Evolutionary conservation across 1,140 invertebrate species (phyloP), one percentile per base, ranked within the genome.

Genomic region (Saccostrea echinata): DNA sequence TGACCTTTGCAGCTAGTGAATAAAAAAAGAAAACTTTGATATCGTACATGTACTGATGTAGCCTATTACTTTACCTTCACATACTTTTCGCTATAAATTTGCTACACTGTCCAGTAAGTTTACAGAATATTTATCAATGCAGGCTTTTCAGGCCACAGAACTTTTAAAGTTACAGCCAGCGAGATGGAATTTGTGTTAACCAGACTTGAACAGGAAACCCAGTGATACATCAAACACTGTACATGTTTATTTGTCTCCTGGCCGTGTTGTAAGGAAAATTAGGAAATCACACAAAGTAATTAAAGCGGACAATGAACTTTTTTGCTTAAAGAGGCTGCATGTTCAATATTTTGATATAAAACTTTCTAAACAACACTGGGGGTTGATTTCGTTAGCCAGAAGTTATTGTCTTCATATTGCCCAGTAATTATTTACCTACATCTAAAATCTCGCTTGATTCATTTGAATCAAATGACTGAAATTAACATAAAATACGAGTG

Each of bases 261-360:
- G 24, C 68, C 13, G 33, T 76, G 68, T 76, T 30, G 13, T 61
- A 27, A 76, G n/a, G n/a, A n/a, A n/a, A n/a, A n/a, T n/a, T n/a
- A n/a, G n/a, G n/a, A 30, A 76, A 33, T 27, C 18, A 12, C 13
- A 30, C 16, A 33, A 30, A 76, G 27, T 16, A 61, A 61, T n/a
- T 33, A 33, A 33, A 76, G 24, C 68, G 68, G 68, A 33, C 68
- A 30, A 76, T 76, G 68, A 76, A 33, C 68, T 55, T 76, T 61
- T 30, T 30, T 3, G 68, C 33, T 33, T 33, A 27, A 76, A 30
- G 68, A 76, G 27, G 27, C 24, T 76, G 27, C 68, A 18, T 33
- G 9, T 76, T 76, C 16, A 27, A 76, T 18, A 61, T 61, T 61
- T 61, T 61, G 55, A 61, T 18, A 61, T 61, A 61, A 61, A 61